Conservation (phyloP, 2,113 vertebrate species). For the Athene noctua region DNA sequence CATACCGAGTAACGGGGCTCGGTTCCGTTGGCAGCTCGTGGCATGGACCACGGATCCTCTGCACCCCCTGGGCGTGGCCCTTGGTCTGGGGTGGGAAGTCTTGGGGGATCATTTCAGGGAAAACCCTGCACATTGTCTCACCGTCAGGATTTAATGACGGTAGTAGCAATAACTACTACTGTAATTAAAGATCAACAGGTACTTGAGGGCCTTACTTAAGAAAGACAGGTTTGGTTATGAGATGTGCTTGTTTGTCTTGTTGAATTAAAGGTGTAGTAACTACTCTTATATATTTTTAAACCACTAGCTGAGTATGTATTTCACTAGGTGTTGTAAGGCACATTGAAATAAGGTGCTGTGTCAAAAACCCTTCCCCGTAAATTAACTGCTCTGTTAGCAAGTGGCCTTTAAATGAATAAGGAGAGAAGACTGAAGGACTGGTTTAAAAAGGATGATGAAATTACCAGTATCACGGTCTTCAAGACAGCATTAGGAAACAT, state of each 20-base stretch:
- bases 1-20: rapidly evolving
- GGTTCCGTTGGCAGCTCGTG: background rate
- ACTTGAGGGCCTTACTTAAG: background rate
- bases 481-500: background rate
- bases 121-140: no score
- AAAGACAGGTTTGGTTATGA: background rate
- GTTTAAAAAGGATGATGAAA: background rate
- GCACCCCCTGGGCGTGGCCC: background rate
- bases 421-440: background rate
- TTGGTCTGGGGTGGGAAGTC: background rate
- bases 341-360: background rate
- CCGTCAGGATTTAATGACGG: no score
- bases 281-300: background rate
- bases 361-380: rapidly evolving
- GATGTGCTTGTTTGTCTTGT: background rate
- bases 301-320: background rate
- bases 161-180: rapidly evolving
- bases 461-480: background rate
- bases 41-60: background rate
- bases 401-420: background rate
- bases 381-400: background rate
- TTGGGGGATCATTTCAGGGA: background rate
- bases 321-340: background rate
- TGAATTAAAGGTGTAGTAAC: background rate
- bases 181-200: background rate